Evolutionary conservation across 1,140 invertebrate genomes (phyloP).

Genomic region (Diorhabda sublineata): DNA sequence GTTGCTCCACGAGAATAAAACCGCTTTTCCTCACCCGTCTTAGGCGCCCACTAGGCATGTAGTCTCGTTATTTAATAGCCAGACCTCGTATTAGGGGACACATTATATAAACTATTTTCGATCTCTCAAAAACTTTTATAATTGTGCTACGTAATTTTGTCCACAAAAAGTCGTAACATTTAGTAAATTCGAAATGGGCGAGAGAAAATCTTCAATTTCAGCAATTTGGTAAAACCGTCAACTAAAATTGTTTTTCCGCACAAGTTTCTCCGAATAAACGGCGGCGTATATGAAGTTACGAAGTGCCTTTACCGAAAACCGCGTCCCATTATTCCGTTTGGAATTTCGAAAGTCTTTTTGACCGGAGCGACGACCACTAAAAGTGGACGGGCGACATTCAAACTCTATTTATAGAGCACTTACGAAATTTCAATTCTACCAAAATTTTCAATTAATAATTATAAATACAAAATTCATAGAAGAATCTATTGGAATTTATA

Average conservation of each 20-base stretch:
- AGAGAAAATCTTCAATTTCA: background rate
- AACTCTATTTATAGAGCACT: background rate
- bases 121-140: background rate
- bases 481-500: too few species aligned
- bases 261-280: background rate
- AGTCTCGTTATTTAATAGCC: too few species aligned
- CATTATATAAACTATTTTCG: too few species aligned
- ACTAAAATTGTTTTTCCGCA: background rate
- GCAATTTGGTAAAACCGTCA: background rate
- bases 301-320: background rate
- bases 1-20: too few species aligned
- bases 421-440: background rate
- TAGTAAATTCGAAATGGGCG: background rate
- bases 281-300: background rate
- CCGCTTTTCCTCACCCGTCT: too few species aligned
- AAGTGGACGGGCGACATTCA: background rate
- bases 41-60: too few species aligned
- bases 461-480: too few species aligned
- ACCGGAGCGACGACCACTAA: background rate
- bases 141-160: background rate
- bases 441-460: too few species aligned
- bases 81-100: too few species aligned
- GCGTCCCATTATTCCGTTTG: background rate
- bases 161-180: background rate
- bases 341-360: conserved; percentile 2